Evolutionary conservation across 2,113 vertebrate genomes (phyloP), one percentile per base, ranked within the genome.

Genomic region (Turdus rufiventris): DNA sequence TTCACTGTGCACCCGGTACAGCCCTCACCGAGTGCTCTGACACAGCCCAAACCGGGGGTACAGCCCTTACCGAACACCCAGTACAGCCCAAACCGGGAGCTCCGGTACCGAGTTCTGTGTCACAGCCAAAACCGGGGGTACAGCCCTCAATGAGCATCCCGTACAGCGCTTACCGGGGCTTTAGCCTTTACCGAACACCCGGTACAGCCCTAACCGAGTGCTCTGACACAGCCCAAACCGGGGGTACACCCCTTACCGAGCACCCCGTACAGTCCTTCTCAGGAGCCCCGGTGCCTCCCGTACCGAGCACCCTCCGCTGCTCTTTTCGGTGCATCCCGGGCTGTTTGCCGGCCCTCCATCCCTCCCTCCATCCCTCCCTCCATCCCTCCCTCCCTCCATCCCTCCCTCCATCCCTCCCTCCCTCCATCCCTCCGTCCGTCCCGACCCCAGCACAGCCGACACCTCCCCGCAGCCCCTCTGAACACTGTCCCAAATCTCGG

Each of bases 401-500:
- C 34, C 21, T 29, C 24, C 11, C 14, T 48, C 13, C 14, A 21
- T 10, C 8, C 18, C 42, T n/a, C 66, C 5, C 20, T 42, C 1
- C 10, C 12, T 5, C 48, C 7, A 1, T 36, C 48, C 34, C 21
- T 29, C 24, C 11, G 10, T 48, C 13, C 14, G 28, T 10, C 8
- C 18, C 42, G 18, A 9, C 15, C 58, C 3, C 12, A 40, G 65
- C 70, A 0, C 0, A 23, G 34, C n/a, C 66, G 17, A 1, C 54
- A 24, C 48, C 48, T 50, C 48, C 58, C 18, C 26, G 3, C 60
- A 2, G 8, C 6, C 17, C 19, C 72, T 0, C 20, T 4, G 13
- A 19, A 3, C 8, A 0, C 24, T 42, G 17, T 6, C 6, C 6
- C 47, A 9, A 36, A 24, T 0, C 1, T 4, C 9, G 5, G 2